phyloP scores from a whole-genome alignment of 2,797 vertebrate genomes.

The Epinephelus coioides region DNA sequence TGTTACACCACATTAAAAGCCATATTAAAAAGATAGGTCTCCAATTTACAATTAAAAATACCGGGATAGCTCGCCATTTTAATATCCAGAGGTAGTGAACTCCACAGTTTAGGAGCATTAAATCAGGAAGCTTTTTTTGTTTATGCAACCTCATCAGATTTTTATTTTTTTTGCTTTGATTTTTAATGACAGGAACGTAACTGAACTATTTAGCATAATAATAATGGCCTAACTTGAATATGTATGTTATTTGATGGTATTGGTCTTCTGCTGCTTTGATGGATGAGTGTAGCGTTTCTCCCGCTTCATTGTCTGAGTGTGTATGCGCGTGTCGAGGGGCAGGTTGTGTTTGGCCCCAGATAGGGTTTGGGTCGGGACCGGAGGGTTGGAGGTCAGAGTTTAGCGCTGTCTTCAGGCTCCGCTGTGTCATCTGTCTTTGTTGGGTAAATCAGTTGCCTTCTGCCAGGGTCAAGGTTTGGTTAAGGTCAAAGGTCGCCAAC shows the following conservation, averaged over 20 bases:
- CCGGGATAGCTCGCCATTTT: no score
- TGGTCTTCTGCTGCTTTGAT: constrained; percentile 72
- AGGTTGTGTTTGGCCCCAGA: constrained; percentile 71
- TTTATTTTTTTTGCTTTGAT: neutral
- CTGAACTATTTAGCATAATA: constrained; percentile 59
- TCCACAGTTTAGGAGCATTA: no score
- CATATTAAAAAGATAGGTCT: no score
- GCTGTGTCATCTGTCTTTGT: constrained; percentile 72
- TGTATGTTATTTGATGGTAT: constrained; percentile 63
- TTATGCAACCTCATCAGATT: constrained; percentile 27
- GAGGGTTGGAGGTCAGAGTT: constrained; percentile 62
- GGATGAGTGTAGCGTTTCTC: constrained; percentile 52
- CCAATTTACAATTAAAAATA: no score
- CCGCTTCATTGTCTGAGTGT: constrained; percentile 54
- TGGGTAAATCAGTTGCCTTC: constrained; percentile 77
- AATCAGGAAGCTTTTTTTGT: no score
- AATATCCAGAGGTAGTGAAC: no score
- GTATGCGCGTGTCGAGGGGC: constrained; percentile 43
- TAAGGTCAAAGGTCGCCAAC: constrained; percentile 83
- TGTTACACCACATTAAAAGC: no score
- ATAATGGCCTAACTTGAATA: constrained; percentile 61
- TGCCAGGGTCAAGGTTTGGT: constrained; percentile 86
- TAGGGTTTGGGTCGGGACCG: constrained; percentile 54
- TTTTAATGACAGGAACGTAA: constrained; percentile 30
- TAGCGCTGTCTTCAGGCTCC: constrained; percentile 45